A percentile compares a stretch with the other conserved stretches of the same genome.
Evolutionary conservation across 2,888 invertebrate genomes (phyloP).

Genomic region (Stenichneumon culpator): DNA sequence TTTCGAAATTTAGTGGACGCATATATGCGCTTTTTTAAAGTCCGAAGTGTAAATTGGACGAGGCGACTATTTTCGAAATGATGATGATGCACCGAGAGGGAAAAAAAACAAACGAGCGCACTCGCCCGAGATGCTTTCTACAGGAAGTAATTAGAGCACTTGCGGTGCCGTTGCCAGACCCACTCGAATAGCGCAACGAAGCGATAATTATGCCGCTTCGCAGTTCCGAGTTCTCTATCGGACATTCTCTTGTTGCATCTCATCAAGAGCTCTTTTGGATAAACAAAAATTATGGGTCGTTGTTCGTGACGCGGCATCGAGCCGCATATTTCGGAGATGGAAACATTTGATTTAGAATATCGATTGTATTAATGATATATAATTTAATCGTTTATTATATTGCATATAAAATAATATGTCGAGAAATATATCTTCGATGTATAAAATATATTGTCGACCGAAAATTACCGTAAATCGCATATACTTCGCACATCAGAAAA

Average conservation of each 20-base stretch:
- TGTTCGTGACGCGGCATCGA: not conserved
- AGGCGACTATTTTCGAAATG: not conserved
- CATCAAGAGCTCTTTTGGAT: not conserved
- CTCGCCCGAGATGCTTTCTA: slow-evolving; percentile 69
- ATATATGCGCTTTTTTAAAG: not conserved
- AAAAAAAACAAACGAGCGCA: slow-evolving; percentile 31
- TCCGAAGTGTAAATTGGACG: not conserved
- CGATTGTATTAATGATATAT: not conserved
- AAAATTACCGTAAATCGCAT: too few relatives aligned
- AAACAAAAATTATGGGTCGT: not conserved
- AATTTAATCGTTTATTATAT: too few relatives aligned
- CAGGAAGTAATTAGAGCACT: slow-evolving; percentile 73
- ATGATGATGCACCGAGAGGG: not conserved
- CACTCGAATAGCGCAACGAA: slow-evolving; percentile 54
- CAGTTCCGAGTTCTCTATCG: slow-evolving; percentile 8
- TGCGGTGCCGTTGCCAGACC: slow-evolving; percentile 54
- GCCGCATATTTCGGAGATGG: not conserved
- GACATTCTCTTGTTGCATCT: slow-evolving; percentile 11
- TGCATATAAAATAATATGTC: too few relatives aligned
- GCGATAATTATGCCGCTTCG: slow-evolving; percentile 57
- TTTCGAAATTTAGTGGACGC: not conserved
- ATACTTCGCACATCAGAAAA: too few relatives aligned
- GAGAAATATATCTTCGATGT: too few relatives aligned
- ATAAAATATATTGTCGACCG: too few relatives aligned
- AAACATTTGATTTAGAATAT: not conserved